phyloP scores from a whole-genome alignment of 1,140 invertebrate species.

The Zaprionus lachaisei region DNA sequence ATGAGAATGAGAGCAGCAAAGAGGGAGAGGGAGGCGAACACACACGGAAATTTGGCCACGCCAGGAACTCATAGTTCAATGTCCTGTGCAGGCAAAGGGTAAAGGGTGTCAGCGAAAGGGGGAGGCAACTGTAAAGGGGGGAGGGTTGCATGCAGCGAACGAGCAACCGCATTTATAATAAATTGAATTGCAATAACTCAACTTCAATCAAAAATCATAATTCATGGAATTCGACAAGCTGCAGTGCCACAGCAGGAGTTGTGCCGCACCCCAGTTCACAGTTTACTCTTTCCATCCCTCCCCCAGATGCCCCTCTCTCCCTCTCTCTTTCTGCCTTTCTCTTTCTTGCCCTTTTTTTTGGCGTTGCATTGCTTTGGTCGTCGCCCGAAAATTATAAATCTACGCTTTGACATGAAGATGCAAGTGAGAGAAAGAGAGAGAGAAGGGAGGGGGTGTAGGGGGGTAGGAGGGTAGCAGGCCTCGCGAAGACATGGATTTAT shows the following conservation, averaged over 20 bases:
- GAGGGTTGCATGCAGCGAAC: constrained; percentile 30
- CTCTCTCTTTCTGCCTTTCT: background rate
- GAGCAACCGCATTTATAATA: constrained; percentile 81
- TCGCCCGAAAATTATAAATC: constrained; percentile 82
- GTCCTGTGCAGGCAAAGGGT: constrained; percentile 64
- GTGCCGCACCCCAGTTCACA: constrained; percentile 5
- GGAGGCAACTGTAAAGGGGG: background rate
- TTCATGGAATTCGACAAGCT: constrained; percentile 77
- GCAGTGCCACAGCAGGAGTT: constrained; percentile 21
- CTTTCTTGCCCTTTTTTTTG: constrained; percentile 52
- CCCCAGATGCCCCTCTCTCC: background rate
- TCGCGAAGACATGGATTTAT: constrained; percentile 78
- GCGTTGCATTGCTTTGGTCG: constrained; percentile 46
- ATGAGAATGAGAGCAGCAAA: constrained; percentile 11
- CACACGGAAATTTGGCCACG: constrained; percentile 72
- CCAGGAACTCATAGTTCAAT: constrained; percentile 79
- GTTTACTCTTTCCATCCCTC: background rate
- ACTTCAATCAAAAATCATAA: constrained; percentile 84
- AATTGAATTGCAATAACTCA: constrained; percentile 84
- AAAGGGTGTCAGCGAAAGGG: background rate
- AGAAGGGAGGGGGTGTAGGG: background rate
- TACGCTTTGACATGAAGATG: constrained; percentile 79
- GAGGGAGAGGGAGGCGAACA: constrained; percentile 30
- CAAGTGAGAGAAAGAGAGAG: constrained; percentile 26
- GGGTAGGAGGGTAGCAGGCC: constrained; percentile 20